A percentile compares a stretch with the other conserved stretches of the same genome.
These are phyloP conservation scores for Sycobia sp. DNA, from an alignment of 1,140 invertebrate genomes.

Conservation along the genomic window DNA sequence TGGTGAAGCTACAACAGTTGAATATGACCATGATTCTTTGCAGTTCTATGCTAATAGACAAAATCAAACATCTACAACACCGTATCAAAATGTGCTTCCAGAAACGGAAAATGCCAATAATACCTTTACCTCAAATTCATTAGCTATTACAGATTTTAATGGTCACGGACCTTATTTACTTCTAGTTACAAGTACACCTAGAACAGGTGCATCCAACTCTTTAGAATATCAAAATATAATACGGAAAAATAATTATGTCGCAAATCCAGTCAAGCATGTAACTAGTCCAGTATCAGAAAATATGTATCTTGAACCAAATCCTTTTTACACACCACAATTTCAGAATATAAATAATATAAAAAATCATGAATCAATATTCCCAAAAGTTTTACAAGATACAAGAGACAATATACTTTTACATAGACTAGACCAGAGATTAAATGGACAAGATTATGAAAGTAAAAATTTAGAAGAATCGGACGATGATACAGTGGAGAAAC, in stretches of 20 bases:
- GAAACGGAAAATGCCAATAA: too few relatives aligned
- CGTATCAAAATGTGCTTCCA: neutral
- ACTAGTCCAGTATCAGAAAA: neutral
- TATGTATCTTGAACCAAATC: neutral
- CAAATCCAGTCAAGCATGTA: neutral
- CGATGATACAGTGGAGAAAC: neutral
- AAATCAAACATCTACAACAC: constrained; percentile 12
- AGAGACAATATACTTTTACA: neutral
- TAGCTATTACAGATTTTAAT: constrained; percentile 17
- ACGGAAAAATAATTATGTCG: neutral
- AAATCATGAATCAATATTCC: neutral
- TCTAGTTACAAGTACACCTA: constrained; percentile 15
- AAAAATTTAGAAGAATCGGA: neutral
- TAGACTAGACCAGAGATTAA: too few relatives aligned
- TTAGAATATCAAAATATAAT: too few relatives aligned
- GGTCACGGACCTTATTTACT: constrained; percentile 32
- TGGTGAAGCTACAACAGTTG: constrained; percentile 28
- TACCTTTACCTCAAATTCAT: constrained; percentile 1
- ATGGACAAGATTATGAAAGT: neutral
- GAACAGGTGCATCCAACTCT: neutral
- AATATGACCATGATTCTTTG: constrained; percentile 46
- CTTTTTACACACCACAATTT: neutral
- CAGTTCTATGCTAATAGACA: constrained; percentile 43
- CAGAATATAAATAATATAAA: neutral
- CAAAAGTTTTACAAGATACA: neutral